A percentile compares a stretch with the other conserved stretches of the same genome.
Evolutionary conservation across 2,113 vertebrate species (phyloP).

Genomic region (Mormoops blainvillei): DNA sequence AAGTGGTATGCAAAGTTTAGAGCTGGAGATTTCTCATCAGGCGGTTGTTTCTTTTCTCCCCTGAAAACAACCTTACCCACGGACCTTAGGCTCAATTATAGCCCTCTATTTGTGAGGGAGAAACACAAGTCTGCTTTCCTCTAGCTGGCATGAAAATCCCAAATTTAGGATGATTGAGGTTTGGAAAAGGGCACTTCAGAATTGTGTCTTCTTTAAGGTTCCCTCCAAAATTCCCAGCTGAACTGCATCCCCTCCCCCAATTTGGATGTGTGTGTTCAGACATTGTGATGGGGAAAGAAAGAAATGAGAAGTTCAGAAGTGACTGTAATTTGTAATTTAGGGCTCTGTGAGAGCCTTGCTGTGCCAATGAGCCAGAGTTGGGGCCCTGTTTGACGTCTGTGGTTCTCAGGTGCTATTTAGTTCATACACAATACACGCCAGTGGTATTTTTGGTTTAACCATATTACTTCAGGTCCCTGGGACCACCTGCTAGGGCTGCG

Average conservation of each 20-base stretch:
- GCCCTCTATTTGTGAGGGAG: neutral
- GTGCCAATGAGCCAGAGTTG: neutral
- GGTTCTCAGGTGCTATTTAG: neutral
- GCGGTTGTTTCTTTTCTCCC: neutral
- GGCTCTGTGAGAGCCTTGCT: neutral
- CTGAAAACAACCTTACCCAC: neutral
- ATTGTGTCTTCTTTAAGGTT: neutral
- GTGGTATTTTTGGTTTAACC: neutral
- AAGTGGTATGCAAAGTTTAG: neutral
- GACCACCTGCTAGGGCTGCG: neutral
- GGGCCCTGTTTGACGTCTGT: neutral
- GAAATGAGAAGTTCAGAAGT: neutral
- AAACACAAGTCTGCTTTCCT: neutral
- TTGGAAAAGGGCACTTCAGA: neutral
- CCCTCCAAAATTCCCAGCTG: neutral
- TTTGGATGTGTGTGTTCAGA: neutral
- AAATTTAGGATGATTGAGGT: neutral
- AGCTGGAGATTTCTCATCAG: too few species aligned
- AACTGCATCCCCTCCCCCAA: neutral
- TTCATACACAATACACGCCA: neutral
- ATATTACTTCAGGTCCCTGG: neutral
- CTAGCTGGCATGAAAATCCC: neutral
- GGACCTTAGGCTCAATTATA: neutral
- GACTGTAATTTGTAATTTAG: neutral
- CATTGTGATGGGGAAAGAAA: neutral